Conservation (phyloP, 2,797 vertebrate genomes). For the Lerista edwardsae region DNA sequence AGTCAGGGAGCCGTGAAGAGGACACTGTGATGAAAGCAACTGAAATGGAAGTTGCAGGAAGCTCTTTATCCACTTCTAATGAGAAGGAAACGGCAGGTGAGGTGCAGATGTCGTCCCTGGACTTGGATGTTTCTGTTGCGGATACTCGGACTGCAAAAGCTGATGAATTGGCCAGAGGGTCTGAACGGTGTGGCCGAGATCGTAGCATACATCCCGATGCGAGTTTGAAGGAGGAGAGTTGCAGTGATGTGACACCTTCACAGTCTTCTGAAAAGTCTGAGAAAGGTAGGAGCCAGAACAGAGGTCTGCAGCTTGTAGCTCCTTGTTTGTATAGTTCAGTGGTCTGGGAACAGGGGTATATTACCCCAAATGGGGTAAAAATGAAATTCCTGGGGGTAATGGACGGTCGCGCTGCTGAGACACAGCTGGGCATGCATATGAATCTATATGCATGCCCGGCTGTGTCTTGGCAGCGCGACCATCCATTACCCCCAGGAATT, state of each 20-base stretch:
- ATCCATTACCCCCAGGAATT: too few species aligned
- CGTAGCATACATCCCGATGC: not conserved
- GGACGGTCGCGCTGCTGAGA: too few species aligned
- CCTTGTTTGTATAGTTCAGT: not conserved
- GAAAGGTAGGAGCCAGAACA: not conserved
- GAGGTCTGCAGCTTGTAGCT: not conserved
- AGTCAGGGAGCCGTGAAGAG: conserved; percentile 40
- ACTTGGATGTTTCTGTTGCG: not conserved
- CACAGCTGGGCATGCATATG: too few species aligned
- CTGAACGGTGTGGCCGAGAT: not conserved
- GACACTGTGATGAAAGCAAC: conserved; percentile 42
- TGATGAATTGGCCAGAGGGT: not conserved
- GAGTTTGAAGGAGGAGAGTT: not conserved
- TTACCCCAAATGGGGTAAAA: too few species aligned
- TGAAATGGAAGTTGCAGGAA: conserved; percentile 15
- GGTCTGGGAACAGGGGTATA: too few species aligned
- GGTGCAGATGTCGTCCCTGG: not conserved
- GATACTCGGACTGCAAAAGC: not conserved
- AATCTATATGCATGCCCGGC: too few species aligned
- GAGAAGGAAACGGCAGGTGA: not conserved
- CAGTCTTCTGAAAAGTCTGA: not conserved
- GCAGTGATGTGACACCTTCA: not conserved
- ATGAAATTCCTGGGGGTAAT: too few species aligned
- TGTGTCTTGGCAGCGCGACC: too few species aligned
- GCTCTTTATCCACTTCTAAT: not conserved